These are phyloP conservation scores for Alca torda DNA, from an alignment of 2,797 vertebrate genomes.

Conservation along the genomic window DNA sequence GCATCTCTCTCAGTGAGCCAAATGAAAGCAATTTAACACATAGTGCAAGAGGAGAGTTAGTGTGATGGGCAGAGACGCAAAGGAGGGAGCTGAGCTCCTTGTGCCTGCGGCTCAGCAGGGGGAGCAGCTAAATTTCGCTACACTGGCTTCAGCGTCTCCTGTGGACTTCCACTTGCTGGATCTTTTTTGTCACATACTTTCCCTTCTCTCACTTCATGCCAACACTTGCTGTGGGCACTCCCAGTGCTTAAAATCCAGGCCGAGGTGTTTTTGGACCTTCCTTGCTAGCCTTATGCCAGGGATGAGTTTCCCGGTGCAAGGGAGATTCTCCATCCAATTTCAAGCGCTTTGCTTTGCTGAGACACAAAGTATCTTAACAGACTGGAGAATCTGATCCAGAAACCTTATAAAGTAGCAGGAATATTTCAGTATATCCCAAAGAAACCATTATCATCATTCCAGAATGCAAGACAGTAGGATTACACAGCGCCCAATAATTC, in stretches of 20 bases:
- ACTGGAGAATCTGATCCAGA: background rate
- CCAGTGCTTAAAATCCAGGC: background rate
- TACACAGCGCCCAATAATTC: background rate
- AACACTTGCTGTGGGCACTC: background rate
- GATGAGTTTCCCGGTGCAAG: background rate
- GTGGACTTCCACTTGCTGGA: background rate
- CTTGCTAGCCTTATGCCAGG: background rate
- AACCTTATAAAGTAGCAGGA: background rate
- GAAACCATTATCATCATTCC: background rate
- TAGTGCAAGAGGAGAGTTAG: rapidly evolving
- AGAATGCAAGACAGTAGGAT: background rate
- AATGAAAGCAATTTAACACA: background rate
- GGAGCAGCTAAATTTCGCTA: background rate
- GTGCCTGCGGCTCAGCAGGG: background rate
- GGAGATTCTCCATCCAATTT: background rate
- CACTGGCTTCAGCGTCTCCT: background rate
- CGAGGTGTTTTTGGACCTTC: background rate
- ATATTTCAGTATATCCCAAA: conserved; percentile 24
- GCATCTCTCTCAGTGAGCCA: background rate
- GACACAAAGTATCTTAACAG: conserved; percentile 17
- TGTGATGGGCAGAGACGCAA: rapidly evolving
- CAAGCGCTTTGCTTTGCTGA: background rate
- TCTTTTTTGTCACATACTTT: background rate
- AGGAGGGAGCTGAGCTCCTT: background rate
- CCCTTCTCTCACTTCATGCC: background rate